Evolutionary conservation across 2,888 invertebrate species (phyloP).

Genomic region (Mesochorus sp.): DNA sequence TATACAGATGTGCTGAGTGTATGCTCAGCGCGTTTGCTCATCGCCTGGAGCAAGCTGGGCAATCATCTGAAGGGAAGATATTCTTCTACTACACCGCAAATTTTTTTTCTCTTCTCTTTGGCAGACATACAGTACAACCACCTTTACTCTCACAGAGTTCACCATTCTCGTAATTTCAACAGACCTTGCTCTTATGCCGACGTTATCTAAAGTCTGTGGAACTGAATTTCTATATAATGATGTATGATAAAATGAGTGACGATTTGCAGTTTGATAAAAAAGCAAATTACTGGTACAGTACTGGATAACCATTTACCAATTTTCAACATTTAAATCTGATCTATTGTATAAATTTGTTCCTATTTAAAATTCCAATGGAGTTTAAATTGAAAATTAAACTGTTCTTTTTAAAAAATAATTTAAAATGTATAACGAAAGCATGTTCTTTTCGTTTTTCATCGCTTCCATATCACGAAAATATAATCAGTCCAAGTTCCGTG

Average conservation of each 20-base stretch:
- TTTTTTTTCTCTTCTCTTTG: conserved; percentile 7
- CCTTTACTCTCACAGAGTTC: conserved; percentile 15
- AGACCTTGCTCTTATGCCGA: no score
- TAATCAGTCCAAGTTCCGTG: no score
- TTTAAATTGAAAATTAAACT: not conserved
- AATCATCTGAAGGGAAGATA: conserved; percentile 67
- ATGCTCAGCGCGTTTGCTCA: conserved; percentile 49
- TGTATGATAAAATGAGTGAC: no score
- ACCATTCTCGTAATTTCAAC: conserved; percentile 33
- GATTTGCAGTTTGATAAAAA: no score
- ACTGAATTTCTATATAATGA: no score
- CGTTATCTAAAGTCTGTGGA: no score
- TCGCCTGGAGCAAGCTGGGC: conserved; percentile 65
- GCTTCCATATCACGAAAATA: no score
- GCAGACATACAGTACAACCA: conserved; percentile 13
- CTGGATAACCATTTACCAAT: no score
- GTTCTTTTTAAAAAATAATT: no score
- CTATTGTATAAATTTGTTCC: not conserved
- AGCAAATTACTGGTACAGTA: no score
- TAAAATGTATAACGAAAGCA: no score
- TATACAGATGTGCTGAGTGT: conserved; percentile 33
- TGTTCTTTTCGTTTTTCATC: no score
- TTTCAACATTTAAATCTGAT: not conserved
- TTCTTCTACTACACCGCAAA: conserved; percentile 49
- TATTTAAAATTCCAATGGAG: not conserved